Base-by-base conservation (phyloP, 2,797 vertebrate species). In the Syngnathus acus region DNA sequence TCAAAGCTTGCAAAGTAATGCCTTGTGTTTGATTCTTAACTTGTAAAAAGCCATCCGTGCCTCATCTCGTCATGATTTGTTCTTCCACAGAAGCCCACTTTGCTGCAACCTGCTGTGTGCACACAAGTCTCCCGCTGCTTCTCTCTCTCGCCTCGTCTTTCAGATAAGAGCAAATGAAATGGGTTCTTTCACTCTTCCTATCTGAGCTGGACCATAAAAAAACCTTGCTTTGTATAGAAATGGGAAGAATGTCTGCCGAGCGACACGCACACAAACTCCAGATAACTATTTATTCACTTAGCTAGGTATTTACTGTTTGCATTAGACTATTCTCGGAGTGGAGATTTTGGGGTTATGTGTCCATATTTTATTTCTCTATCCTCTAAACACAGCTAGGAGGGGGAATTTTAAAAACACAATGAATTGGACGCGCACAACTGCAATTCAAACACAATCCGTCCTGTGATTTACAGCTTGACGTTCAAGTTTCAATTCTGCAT, bases 261-360 rank as follows among this genome's bases (percentile, higher is more conserved):
- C 86, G 79, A 90, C 86, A 89, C 88, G 86, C 86, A 77, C 21
- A 50, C 1, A 51, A 21, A 17, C 82, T 67, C 67, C 75, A 70
- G 86, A 88, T 89, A 85, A 87, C 84, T 88, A 87, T 89, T 88
- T 87, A 90, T 90, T 87, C 82, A 88, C 87, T 89, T 88, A 88
- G 88, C 88, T 82, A 74, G 86, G 88, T 86, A 85, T 88, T 89
- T 85, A 87, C 85, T 80, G 77, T 84, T 75, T 77, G 78, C 77
- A 81, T 86, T 84, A 84, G 79, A 75, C 71, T 68, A 81, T 83
- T 85, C 82, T 82, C 72, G 57, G 72, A 67, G 68, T 75, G 50
- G 53, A 50, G 72, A 67, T 68, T 62, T 65, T 65, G 64, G 83
- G 86, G 85, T 87, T 88, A 89, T 85, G 70, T 70, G 72, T 84